Conservation (phyloP, 2,888 invertebrate species). For the Pachliopta kotzebuea region DNA sequence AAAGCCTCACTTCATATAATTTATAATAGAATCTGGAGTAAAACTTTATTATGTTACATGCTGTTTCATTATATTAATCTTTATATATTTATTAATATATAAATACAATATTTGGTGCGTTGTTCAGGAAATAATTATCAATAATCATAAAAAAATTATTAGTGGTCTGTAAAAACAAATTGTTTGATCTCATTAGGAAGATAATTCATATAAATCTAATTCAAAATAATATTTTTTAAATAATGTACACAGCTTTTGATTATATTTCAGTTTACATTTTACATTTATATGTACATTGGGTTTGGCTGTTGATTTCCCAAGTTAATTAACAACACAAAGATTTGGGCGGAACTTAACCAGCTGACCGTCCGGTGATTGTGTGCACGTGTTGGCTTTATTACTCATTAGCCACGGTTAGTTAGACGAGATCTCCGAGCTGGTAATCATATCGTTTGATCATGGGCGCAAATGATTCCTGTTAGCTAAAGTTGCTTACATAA, state of each 20-base stretch:
- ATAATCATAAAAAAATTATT: no score
- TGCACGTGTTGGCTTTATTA: conserved; percentile 16
- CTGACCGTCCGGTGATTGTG: conserved; percentile 3
- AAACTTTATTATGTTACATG: background rate
- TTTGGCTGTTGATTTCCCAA: background rate
- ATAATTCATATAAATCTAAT: no score
- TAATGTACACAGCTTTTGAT: background rate
- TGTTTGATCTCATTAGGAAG: no score
- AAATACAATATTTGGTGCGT: no score
- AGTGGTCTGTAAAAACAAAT: no score
- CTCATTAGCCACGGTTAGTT: background rate
- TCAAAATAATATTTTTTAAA: no score
- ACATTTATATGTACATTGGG: background rate
- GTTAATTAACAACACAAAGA: conserved; percentile 12
- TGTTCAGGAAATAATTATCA: no score
- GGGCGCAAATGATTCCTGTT: background rate
- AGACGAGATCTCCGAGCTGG: background rate
- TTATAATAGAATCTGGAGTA: background rate
- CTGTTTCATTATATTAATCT: no score
- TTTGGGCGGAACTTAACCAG: conserved; percentile 1
- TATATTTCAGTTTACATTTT: background rate
- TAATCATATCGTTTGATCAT: background rate
- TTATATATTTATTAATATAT: no score
- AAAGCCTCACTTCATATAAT: background rate
- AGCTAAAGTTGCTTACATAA: no score